Base-by-base conservation (phyloP, 30 jellyfish, hydroid and myxozoan genomes). In the Phacellophora camtschatica region DNA sequence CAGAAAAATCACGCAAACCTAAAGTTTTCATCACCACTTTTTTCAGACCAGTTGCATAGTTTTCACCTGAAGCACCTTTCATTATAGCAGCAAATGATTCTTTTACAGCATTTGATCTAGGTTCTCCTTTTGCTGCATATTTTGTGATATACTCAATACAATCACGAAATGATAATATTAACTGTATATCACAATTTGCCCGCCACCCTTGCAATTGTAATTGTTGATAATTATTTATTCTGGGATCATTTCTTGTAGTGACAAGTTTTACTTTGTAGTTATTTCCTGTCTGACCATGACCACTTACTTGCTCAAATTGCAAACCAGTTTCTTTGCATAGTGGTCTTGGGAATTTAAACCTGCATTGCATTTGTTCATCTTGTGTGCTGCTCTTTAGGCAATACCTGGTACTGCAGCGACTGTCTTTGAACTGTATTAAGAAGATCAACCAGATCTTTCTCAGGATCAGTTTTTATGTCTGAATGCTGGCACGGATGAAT, bases 71-170 rank as follows among this genome's bases (percentile, higher is more conserved):
- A 12, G 24, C 77, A 35, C 1, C 8, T 29, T 63, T 63, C 55
- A 32, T 32, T 1, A 63, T 32, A 2, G 68, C 67, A 35, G 8
- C 67, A 24, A 63, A 63, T 1, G 77, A 0, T 0, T 35, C 32
- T 6, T 55, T 55, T 0, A 55, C 39, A 55, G 28, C 74, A 55
- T 31, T 24, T 25, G 43, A 32, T 23, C 74, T 27, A 10, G 74
- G 74, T 76, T 76, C 88, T 4, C 56, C 84, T 43, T 54, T 76
- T 25, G 84, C 74, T 5, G 88, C 88, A 76, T 76, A 76, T 39
- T 76, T 76, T 32, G 88, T 76, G 65, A 58, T 6, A 39, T 58
- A 76, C 41, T 76, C 88, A 1, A 58, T 43, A 4, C 56, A 43
- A 4, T 43, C 56, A 43, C 4, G 4, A 43, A 43, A 43, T 1